These are phyloP conservation scores for Coleophora deauratella DNA, from an alignment of 2,888 invertebrate species.

Conservation along the genomic window DNA sequence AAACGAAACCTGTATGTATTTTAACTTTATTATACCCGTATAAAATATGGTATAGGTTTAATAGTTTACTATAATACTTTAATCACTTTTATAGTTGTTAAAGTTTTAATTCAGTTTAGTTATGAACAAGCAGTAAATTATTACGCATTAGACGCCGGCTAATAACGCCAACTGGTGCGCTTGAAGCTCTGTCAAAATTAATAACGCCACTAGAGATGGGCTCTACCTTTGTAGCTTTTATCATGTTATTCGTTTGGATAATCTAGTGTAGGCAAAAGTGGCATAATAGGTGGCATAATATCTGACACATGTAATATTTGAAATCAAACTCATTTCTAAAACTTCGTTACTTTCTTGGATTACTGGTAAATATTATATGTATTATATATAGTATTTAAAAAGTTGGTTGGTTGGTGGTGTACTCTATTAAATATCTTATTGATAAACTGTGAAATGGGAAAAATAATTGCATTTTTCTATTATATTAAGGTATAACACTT, in stretches of 20 bases:
- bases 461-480: too few relatives aligned
- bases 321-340: not conserved
- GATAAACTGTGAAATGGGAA: too few relatives aligned
- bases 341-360: not conserved
- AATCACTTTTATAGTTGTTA: slow-evolving; percentile 35
- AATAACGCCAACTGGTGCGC: slow-evolving; percentile 65
- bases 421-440: too few relatives aligned
- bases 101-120: slow-evolving; percentile 69
- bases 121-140: slow-evolving; percentile 70
- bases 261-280: too few relatives aligned
- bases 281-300: too few relatives aligned
- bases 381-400: not conserved
- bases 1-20: too few relatives aligned
- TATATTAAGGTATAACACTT: too few relatives aligned
- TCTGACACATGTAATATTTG: not conserved
- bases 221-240: too few relatives aligned
- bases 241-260: too few relatives aligned
- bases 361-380: not conserved
- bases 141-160: slow-evolving; percentile 68
- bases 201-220: slow-evolving; percentile 46
- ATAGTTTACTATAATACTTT: slow-evolving; percentile 1
- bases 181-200: slow-evolving; percentile 65
- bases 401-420: too few relatives aligned
- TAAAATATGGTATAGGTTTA: too few relatives aligned
- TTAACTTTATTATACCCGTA: too few relatives aligned